Evolutionary conservation across 2,113 vertebrate genomes (phyloP).

Genomic region (Climacteris rufus): DNA sequence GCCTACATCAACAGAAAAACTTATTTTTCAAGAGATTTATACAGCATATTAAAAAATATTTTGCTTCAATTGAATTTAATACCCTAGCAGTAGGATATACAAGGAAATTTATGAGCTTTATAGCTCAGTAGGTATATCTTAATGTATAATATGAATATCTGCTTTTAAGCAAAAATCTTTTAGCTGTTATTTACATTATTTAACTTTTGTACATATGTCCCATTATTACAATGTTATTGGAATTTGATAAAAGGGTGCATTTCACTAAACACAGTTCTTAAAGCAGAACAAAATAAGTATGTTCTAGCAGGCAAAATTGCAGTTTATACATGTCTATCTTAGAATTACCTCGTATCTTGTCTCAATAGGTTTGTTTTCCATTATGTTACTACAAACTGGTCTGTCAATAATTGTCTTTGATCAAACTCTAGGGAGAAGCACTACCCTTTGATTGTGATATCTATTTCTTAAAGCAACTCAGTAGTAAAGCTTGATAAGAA

Average conservation of each 20-base stretch:
- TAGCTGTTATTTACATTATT: neutral
- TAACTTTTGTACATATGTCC: neutral
- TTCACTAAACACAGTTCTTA: neutral
- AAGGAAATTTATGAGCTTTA: neutral
- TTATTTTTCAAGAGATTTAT: neutral
- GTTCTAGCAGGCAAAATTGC: neutral
- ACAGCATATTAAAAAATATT: neutral
- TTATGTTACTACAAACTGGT: conserved; percentile 32
- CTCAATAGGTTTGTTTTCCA: neutral
- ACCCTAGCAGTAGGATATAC: neutral
- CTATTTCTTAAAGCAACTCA: conserved; percentile 27
- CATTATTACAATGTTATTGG: neutral
- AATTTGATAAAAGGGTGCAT: neutral
- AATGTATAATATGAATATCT: neutral
- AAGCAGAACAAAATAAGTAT: neutral
- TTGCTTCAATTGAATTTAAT: neutral
- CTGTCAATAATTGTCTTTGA: conserved; percentile 47
- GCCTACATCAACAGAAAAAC: neutral
- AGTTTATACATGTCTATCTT: neutral
- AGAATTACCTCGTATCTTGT: neutral
- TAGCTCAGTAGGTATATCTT: neutral
- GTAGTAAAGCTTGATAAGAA: neutral
- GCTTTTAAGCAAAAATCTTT: neutral
- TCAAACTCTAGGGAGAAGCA: neutral
- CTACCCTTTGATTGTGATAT: neutral